These are phyloP conservation scores for Molothrus ater DNA, from an alignment of 2,797 vertebrate genomes.

Conservation along the genomic window DNA sequence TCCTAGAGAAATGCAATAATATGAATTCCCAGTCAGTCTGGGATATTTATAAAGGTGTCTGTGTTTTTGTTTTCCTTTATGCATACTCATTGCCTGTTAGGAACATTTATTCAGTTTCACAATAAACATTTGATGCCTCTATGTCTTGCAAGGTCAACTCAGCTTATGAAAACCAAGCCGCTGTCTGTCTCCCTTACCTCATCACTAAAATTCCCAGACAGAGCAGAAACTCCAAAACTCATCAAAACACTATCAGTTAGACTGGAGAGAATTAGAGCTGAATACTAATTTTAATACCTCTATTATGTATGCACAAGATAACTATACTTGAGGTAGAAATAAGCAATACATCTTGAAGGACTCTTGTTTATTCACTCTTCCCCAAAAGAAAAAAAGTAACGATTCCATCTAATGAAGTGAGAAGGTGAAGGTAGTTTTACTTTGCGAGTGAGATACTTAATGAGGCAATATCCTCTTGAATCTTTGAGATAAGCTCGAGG, in stretches of 20 bases:
- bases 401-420: slow-evolving; percentile 71
- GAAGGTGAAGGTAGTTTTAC: slow-evolving; percentile 69
- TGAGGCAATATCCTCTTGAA: slow-evolving; percentile 76
- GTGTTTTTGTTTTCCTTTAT: neutral
- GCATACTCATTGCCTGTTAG: neutral
- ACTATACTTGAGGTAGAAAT: slow-evolving; percentile 45
- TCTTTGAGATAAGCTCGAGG: slow-evolving; percentile 77
- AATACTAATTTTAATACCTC: slow-evolving; percentile 56
- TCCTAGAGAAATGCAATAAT: neutral
- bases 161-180: slow-evolving; percentile 51
- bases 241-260: slow-evolving; percentile 53
- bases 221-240: slow-evolving; percentile 54
- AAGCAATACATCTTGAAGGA: slow-evolving; percentile 42
- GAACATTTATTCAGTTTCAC: slow-evolving; percentile 20
- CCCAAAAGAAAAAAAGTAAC: slow-evolving; percentile 13
- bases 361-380: slow-evolving; percentile 61
- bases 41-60: neutral
- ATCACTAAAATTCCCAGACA: slow-evolving; percentile 57
- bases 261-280: slow-evolving; percentile 21
- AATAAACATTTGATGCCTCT: slow-evolving; percentile 28
- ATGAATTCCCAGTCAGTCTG: neutral
- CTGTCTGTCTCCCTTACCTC: slow-evolving; percentile 35
- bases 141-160: slow-evolving; percentile 50
- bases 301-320: slow-evolving; percentile 34
- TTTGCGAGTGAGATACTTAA: slow-evolving; percentile 63